Percentiles rank a stretch among this genome's conserved stretches.
These are phyloP conservation scores for Tholera decimalis DNA, from an alignment of 2,888 invertebrate genomes.

Conservation along the genomic window DNA sequence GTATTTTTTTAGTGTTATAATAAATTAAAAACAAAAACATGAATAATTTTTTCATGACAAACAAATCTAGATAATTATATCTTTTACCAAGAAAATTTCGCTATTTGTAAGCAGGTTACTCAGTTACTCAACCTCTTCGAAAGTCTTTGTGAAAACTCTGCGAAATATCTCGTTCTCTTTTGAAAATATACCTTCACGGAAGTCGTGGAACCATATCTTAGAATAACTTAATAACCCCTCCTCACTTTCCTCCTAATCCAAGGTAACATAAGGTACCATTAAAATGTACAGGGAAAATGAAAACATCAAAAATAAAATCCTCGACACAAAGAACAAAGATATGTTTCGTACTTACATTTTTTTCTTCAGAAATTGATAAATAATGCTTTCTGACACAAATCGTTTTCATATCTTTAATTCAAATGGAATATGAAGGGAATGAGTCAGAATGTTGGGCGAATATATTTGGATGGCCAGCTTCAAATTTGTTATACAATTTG, in stretches of 20 bases:
- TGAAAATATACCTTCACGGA: not conserved
- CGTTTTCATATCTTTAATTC: conserved; percentile 48
- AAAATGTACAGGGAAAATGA: not conserved
- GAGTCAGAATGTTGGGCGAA: conserved; percentile 32
- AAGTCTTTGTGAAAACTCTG: too few species aligned
- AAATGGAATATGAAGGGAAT: conserved; percentile 28
- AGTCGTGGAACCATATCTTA: not conserved
- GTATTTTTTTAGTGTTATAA: too few species aligned
- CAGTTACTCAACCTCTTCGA: too few species aligned
- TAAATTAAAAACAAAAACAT: too few species aligned
- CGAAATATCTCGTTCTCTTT: too few species aligned
- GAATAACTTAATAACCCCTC: not conserved
- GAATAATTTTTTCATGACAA: too few species aligned
- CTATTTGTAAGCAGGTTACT: too few species aligned
- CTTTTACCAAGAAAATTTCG: too few species aligned
- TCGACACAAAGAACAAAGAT: conserved; percentile 31
- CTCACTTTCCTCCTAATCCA: not conserved
- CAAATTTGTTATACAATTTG: not conserved
- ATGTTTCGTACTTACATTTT: conserved; percentile 9
- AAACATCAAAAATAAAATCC: not conserved
- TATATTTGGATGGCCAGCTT: conserved; percentile 10
- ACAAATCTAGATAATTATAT: too few species aligned
- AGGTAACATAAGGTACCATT: not conserved
- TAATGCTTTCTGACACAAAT: conserved; percentile 51
- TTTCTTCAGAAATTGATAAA: conserved; percentile 47